Percentiles rank a stretch among this genome's conserved stretches.
Evolutionary conservation across 2,797 vertebrate genomes (phyloP).

Genomic region (Bufotes viridis): DNA sequence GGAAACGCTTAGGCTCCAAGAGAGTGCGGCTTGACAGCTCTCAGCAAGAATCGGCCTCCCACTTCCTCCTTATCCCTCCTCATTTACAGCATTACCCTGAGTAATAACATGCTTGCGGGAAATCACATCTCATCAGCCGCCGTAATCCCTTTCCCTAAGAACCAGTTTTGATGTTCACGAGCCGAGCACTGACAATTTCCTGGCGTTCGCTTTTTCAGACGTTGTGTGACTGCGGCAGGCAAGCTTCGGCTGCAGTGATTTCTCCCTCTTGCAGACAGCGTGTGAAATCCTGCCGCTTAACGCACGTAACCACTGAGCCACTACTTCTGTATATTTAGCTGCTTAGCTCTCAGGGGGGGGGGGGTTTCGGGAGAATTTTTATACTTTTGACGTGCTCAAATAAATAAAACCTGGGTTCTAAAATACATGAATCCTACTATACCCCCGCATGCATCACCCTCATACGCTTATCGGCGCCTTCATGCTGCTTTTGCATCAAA

Average conservation of each 20-base stretch:
- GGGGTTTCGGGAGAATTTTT: no score
- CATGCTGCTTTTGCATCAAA: no score
- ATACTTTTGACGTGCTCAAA: no score
- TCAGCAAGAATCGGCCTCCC: background rate
- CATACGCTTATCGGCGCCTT: no score
- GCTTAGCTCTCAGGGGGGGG: no score
- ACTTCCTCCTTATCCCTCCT: constrained; percentile 36
- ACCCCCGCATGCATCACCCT: no score
- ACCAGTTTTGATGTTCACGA: constrained; percentile 14
- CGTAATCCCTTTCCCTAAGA: constrained; percentile 32
- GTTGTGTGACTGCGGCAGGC: background rate
- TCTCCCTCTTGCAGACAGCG: background rate
- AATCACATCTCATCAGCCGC: constrained; percentile 43
- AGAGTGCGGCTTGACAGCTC: constrained; percentile 35
- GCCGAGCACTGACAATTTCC: background rate
- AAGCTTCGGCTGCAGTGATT: background rate
- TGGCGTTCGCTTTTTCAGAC: constrained; percentile 45
- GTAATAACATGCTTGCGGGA: constrained; percentile 51
- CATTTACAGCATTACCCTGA: constrained; percentile 43
- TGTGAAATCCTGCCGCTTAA: no score
- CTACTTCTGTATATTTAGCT: no score
- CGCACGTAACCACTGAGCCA: background rate
- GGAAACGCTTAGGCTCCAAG: constrained; percentile 5
- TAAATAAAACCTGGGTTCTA: no score
- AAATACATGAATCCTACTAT: no score